Conservation (phyloP, 2,113 vertebrate species). For the Scopus umbretta region DNA sequence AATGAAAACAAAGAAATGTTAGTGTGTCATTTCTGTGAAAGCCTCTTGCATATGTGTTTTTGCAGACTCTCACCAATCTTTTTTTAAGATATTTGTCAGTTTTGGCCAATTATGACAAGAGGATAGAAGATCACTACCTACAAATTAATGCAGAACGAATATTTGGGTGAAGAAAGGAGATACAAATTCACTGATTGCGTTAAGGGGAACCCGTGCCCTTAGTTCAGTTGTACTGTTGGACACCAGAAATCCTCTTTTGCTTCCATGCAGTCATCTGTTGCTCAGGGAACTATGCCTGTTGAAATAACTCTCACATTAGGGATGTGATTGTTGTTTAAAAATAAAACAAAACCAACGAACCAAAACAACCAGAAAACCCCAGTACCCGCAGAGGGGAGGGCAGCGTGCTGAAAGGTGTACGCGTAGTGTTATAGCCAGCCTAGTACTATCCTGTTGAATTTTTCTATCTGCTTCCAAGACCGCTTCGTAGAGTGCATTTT, state of each 20-base stretch:
- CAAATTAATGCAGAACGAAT: not conserved
- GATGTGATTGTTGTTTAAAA: not conserved
- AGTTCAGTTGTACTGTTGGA: not conserved
- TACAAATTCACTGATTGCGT: not conserved
- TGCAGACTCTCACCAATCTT: not conserved
- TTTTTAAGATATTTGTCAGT: not conserved
- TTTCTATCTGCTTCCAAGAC: not conserved
- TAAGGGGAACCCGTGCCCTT: not conserved
- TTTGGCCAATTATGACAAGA: not conserved
- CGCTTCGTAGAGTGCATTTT: not conserved
- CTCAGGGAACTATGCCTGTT: not conserved
- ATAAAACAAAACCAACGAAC: too few species aligned
- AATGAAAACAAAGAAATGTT: not conserved
- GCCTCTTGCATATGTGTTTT: not conserved
- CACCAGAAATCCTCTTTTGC: not conserved
- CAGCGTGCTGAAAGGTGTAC: fast-evolving
- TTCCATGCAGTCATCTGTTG: not conserved
- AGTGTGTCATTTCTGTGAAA: not conserved
- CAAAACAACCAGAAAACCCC: not conserved
- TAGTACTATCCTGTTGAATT: not conserved
- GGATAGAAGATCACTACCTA: not conserved
- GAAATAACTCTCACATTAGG: not conserved
- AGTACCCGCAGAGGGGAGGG: not conserved
- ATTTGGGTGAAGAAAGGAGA: not conserved
- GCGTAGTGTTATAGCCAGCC: not conserved